Percentiles rank a stretch among this genome's conserved stretches.
These are phyloP conservation scores for Bemisia tabaci DNA, from an alignment of 1,140 invertebrate species.

Conservation along the genomic window DNA sequence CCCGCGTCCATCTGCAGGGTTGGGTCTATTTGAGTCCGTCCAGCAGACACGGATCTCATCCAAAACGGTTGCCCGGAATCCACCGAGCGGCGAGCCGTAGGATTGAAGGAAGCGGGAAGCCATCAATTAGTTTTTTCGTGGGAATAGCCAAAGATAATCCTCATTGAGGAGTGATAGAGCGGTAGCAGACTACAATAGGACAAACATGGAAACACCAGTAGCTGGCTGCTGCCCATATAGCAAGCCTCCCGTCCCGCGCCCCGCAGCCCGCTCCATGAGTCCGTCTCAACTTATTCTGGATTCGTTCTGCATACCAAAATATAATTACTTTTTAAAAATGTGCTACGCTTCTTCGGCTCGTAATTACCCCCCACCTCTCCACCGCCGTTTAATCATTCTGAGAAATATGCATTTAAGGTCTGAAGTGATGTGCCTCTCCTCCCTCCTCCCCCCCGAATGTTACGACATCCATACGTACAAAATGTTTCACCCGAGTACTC, in stretches of 20 bases:
- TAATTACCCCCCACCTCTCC: background rate
- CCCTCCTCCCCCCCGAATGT: too few species aligned
- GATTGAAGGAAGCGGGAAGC: background rate
- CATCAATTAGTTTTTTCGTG: background rate
- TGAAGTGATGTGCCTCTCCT: background rate
- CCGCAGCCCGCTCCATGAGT: too few species aligned
- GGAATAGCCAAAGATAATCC: background rate
- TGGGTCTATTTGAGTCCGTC: too few species aligned
- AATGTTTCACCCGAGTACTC: too few species aligned
- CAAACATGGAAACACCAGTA: background rate
- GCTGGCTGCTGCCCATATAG: background rate
- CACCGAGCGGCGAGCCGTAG: too few species aligned
- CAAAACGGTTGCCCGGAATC: too few species aligned
- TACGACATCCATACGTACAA: too few species aligned
- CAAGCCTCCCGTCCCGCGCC: background rate
- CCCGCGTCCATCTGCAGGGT: too few species aligned
- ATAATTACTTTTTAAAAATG: constrained; percentile 1
- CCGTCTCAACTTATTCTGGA: background rate
- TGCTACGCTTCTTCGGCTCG: background rate
- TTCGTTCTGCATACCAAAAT: background rate
- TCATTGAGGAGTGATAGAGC: background rate
- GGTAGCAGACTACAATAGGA: background rate
- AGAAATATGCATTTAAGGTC: background rate
- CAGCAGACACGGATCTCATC: too few species aligned
- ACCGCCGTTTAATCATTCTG: background rate